Evolutionary conservation across 2,797 vertebrate species (phyloP).

Genomic region (Hyperoplus immaculatus): DNA sequence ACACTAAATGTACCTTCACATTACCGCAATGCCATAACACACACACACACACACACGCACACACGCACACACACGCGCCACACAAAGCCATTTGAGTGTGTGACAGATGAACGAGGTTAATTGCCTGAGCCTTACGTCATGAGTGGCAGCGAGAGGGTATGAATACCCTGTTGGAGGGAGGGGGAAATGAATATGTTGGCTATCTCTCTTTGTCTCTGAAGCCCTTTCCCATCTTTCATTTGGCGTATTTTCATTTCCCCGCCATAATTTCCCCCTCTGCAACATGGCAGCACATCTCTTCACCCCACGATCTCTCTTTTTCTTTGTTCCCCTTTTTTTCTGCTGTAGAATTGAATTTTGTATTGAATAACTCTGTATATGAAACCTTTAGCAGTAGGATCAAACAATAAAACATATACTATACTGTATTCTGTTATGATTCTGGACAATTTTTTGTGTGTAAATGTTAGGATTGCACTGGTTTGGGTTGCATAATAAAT

Average conservation of each 20-base stretch:
- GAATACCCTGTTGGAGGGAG: conserved; percentile 45
- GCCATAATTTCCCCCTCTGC: conserved; percentile 34
- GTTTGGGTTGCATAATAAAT: not conserved
- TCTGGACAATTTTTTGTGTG: too few relatives aligned
- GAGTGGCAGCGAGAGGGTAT: conserved; percentile 71
- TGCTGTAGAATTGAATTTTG: not conserved
- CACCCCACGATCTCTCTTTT: not conserved
- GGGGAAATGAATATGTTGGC: conserved; percentile 68
- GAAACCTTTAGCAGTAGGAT: not conserved
- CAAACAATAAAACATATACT: too few relatives aligned
- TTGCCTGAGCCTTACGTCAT: conserved; percentile 80
- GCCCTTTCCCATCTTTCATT: conserved; percentile 60
- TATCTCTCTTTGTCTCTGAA: conserved; percentile 65
- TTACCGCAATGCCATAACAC: conserved; percentile 9
- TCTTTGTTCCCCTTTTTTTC: not conserved
- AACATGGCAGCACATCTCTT: conserved; percentile 16
- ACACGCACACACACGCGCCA: not conserved
- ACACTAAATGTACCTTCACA: not conserved
- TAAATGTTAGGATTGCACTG: too few relatives aligned
- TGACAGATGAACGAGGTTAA: conserved; percentile 78
- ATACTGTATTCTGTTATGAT: too few relatives aligned
- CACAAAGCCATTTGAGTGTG: conserved; percentile 34
- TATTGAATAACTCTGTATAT: conserved; percentile 6
- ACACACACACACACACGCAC: not conserved
- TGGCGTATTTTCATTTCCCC: conserved; percentile 28